Evolutionary conservation across 2,888 invertebrate species (phyloP).

Genomic region (Octonoba sinensis): DNA sequence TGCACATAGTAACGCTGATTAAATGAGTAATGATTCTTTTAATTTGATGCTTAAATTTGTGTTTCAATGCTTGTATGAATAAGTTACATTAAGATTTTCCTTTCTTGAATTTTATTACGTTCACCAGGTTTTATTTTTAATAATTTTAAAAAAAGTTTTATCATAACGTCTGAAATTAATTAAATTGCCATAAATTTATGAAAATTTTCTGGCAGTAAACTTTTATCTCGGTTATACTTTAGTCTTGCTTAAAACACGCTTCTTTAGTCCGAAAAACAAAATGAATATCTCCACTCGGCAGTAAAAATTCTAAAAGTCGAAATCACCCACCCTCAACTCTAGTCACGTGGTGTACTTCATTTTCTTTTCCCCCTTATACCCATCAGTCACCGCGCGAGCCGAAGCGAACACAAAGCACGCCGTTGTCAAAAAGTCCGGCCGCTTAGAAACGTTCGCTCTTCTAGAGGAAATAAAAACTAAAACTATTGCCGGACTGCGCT

Average conservation of each 20-base stretch:
- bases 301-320: not conserved
- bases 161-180: too few species aligned
- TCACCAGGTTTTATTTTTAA: too few species aligned
- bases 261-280: not conserved
- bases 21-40: too few species aligned
- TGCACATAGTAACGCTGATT: too few species aligned
- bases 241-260: not conserved
- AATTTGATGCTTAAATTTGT: too few species aligned
- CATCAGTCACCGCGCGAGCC: constrained; percentile 38
- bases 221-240: not conserved
- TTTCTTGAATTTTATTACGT: too few species aligned
- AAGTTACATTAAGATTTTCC: too few species aligned
- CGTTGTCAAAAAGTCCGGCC: constrained; percentile 20
- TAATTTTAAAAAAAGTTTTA: too few species aligned
- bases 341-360: constrained; percentile 36
- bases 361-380: constrained; percentile 22
- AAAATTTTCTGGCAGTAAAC: too few species aligned
- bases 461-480: not conserved
- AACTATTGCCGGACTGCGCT: not conserved
- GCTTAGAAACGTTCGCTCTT: not conserved
- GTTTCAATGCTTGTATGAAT: too few species aligned
- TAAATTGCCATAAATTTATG: not conserved
- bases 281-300: too few species aligned
- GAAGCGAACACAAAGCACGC: constrained; percentile 23
- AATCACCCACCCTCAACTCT: not conserved